Evolutionary conservation across 2,888 invertebrate species (phyloP).

Genomic region (Drosophila engyochracea): DNA sequence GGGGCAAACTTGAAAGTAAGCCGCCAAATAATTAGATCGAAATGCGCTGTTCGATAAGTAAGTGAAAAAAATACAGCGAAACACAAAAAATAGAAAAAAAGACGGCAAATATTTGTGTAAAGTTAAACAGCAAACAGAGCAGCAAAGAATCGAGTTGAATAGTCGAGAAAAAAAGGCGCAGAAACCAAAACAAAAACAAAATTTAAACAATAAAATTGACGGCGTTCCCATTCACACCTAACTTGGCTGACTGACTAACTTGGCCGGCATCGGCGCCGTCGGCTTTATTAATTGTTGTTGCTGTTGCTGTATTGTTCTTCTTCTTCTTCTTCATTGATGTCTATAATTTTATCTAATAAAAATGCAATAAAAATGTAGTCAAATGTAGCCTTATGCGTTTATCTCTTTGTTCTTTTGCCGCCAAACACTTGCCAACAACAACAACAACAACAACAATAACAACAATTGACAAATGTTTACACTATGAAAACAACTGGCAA

Average conservation of each 20-base stretch:
- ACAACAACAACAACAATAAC: constrained; percentile 4
- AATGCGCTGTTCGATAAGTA: constrained; percentile 54
- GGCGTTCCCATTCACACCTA: constrained; percentile 57
- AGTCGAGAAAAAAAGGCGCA: not conserved
- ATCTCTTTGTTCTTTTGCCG: constrained; percentile 66
- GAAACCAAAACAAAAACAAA: constrained; percentile 6
- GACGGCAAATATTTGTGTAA: constrained; percentile 40
- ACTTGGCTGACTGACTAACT: not conserved
- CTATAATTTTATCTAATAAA: constrained; percentile 75
- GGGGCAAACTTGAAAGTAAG: constrained; percentile 44
- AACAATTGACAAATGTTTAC: constrained; percentile 43
- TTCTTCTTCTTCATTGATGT: constrained; percentile 50
- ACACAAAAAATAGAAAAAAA: constrained; percentile 14
- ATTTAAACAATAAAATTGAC: constrained; percentile 60
- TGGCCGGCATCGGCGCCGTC: constrained; percentile 16
- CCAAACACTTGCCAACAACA: constrained; percentile 16
- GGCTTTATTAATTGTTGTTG: constrained; percentile 29
- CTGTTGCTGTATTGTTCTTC: not conserved
- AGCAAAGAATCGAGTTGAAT: not conserved
- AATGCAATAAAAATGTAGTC: constrained; percentile 65
- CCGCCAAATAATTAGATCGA: constrained; percentile 64
- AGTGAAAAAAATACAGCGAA: constrained; percentile 27
- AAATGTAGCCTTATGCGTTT: constrained; percentile 45
- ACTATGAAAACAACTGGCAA: constrained; percentile 32
- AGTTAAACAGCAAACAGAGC: constrained; percentile 19